phyloP scores from a whole-genome alignment of 2,797 vertebrate genomes.

The Nothura maculosa region DNA sequence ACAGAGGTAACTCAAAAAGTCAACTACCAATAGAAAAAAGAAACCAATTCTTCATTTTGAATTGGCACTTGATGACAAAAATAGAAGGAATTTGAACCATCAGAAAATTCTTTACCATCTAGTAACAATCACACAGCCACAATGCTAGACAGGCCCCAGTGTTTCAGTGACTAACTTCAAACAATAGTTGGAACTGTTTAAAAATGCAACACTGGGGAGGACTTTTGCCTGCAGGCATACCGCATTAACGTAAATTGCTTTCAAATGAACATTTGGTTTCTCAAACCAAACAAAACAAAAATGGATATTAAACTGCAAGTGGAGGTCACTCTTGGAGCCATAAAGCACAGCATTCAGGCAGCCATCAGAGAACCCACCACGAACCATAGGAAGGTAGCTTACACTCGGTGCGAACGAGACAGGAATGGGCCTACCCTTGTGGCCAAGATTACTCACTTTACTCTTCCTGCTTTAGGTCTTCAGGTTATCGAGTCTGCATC shows the following conservation, averaged over 20 bases:
- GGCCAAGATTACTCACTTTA: background rate
- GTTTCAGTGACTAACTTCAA: slow-evolving; percentile 21
- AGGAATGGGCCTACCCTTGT: background rate
- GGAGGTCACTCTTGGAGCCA: background rate
- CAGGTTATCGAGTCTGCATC: rapidly evolving
- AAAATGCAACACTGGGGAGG: background rate
- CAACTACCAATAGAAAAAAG: background rate
- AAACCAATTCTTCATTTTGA: background rate
- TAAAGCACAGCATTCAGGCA: no score
- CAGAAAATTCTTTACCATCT: background rate
- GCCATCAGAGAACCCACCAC: background rate
- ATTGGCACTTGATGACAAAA: slow-evolving; percentile 38
- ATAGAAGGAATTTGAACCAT: slow-evolving; percentile 35
- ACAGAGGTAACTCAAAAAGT: background rate
- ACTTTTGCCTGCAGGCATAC: slow-evolving; percentile 39
- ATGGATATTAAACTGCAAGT: background rate
- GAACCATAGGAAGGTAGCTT: background rate
- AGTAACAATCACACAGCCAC: background rate
- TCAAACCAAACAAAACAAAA: slow-evolving; percentile 1
- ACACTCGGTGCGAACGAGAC: background rate
- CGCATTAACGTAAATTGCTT: slow-evolving; percentile 34
- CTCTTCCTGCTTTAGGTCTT: background rate
- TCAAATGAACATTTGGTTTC: slow-evolving; percentile 26
- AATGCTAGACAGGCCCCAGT: background rate
- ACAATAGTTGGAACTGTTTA: slow-evolving; percentile 31